Evolutionary conservation across 1,140 invertebrate species (phyloP).

Genomic region (Ganaspis sp.): DNA sequence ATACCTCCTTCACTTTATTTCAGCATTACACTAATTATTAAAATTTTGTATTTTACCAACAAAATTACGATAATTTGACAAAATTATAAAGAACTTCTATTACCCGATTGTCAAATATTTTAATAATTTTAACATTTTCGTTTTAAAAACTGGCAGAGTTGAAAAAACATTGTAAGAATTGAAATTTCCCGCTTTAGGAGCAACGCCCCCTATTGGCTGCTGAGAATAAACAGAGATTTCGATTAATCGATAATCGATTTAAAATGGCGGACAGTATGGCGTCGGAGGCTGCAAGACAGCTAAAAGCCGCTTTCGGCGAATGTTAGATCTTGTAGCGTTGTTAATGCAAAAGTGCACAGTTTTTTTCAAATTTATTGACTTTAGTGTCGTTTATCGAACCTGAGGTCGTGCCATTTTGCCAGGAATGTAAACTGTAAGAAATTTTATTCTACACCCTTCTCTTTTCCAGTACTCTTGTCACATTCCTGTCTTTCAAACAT

Average conservation of each 20-base stretch:
- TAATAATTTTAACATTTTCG: no score
- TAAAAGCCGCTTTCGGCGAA: conserved; percentile 9
- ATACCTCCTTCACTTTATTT: no score
- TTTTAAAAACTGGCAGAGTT: no score
- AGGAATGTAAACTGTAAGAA: conserved; percentile 22
- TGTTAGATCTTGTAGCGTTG: neutral
- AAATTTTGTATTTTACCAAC: no score
- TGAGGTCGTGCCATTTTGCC: neutral
- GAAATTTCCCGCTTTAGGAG: neutral
- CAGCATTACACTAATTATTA: no score
- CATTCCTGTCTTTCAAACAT: neutral
- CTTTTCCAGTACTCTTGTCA: neutral
- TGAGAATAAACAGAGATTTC: neutral
- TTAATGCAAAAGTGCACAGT: neutral
- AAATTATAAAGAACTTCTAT: no score
- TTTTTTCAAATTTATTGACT: neutral
- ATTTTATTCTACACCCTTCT: no score
- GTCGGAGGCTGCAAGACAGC: neutral
- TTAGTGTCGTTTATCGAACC: neutral
- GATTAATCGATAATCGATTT: neutral
- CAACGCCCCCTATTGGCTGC: neutral
- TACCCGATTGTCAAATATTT: no score
- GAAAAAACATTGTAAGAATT: neutral
- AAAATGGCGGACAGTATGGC: conserved; percentile 1
- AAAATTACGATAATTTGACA: no score